These are phyloP conservation scores for Coptodon bakossiorum DNA, from an alignment of 2,113 vertebrate species.

Conservation along the genomic window DNA sequence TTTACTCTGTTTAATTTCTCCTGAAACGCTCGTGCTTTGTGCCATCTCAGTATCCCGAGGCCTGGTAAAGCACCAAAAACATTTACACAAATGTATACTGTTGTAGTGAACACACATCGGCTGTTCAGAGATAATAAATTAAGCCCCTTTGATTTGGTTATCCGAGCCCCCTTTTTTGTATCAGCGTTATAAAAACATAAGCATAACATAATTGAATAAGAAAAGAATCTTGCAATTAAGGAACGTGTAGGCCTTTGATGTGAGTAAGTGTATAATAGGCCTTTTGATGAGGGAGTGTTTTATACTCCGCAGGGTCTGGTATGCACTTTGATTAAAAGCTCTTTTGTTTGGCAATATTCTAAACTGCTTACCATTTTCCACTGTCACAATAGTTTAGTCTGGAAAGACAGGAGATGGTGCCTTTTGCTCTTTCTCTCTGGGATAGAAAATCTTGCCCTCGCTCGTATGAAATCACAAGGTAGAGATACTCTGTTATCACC, in stretches of 20 bases:
- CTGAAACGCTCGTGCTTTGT: slow-evolving; percentile 25
- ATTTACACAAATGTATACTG: slow-evolving; percentile 39
- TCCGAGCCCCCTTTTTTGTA: slow-evolving; percentile 26
- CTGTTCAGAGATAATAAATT: slow-evolving; percentile 47
- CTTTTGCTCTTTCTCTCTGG: neutral
- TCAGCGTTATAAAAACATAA: slow-evolving; percentile 56
- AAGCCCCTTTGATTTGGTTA: slow-evolving; percentile 57
- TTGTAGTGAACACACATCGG: slow-evolving; percentile 21
- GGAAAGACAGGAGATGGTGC: slow-evolving; percentile 15
- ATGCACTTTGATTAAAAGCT: slow-evolving; percentile 65
- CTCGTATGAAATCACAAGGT: neutral
- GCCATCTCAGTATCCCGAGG: slow-evolving; percentile 50
- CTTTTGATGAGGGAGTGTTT: slow-evolving; percentile 63
- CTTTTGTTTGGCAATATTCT: slow-evolving; percentile 62
- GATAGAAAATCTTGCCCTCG: neutral
- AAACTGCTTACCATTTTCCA: slow-evolving; percentile 60
- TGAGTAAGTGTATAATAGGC: slow-evolving; percentile 61
- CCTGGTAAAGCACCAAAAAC: slow-evolving; percentile 15
- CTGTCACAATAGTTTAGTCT: slow-evolving; percentile 56
- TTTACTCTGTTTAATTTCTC: slow-evolving; percentile 59
- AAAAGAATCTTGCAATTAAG: slow-evolving; percentile 66
- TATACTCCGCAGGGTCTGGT: slow-evolving; percentile 54
- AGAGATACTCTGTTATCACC: neutral
- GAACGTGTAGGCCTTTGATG: slow-evolving; percentile 63
- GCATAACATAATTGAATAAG: slow-evolving; percentile 59